A percentile compares a stretch with the other conserved stretches of the same genome.
phyloP scores from a whole-genome alignment of 2,113 vertebrate genomes.

The Alectura lathami region DNA sequence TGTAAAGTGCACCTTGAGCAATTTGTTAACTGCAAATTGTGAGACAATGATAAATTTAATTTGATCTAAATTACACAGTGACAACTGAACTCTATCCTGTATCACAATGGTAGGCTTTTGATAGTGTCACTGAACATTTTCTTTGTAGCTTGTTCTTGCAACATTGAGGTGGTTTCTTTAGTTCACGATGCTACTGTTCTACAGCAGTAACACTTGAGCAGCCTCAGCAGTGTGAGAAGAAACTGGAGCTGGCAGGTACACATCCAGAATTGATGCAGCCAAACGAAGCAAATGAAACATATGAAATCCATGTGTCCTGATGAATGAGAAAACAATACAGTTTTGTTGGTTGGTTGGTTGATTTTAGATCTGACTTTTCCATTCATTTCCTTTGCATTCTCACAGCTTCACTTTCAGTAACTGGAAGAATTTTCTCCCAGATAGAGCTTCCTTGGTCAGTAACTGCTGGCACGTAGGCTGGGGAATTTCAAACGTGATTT shows the following conservation, averaged over 20 bases:
- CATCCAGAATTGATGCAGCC: not conserved
- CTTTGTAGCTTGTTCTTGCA: not conserved
- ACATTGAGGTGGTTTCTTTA: not conserved
- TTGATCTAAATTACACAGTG: not conserved
- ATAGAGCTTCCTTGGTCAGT: not conserved
- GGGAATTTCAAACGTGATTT: rapidly evolving
- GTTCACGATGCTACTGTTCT: not conserved
- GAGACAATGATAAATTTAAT: not conserved
- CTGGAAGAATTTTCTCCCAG: not conserved
- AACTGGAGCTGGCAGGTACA: not conserved
- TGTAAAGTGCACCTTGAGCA: not conserved
- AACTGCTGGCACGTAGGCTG: not conserved
- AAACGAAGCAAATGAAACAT: not conserved
- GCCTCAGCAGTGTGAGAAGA: not conserved
- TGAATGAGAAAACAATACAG: not conserved
- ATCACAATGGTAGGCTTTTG: not conserved
- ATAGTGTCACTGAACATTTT: not conserved
- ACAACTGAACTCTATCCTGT: not conserved
- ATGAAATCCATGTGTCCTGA: not conserved
- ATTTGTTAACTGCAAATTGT: not conserved
- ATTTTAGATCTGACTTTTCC: not conserved
- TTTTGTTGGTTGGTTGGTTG: not conserved
- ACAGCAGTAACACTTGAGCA: not conserved
- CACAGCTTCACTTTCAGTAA: not conserved
- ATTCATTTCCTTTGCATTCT: not conserved